Conservation (phyloP, 2,113 vertebrate species). For the Ptyas mucosa region DNA sequence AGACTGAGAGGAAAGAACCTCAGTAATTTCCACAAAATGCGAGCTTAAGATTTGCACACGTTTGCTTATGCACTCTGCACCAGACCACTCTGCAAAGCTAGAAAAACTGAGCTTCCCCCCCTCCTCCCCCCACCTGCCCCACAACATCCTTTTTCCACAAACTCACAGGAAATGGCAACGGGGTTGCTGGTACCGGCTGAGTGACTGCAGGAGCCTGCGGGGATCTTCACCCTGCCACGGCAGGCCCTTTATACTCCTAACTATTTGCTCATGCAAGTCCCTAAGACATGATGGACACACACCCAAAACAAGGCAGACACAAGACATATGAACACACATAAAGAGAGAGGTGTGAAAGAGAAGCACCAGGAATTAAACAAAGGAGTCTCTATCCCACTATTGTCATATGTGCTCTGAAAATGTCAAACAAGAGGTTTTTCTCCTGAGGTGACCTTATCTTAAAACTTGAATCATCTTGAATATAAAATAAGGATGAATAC, state of each 20-base stretch:
- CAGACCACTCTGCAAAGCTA: not conserved
- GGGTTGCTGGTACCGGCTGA: slow-evolving; percentile 85
- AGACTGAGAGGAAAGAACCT: not conserved
- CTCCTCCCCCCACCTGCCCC: not conserved
- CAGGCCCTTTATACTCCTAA: slow-evolving; percentile 94
- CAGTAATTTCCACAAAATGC: not conserved
- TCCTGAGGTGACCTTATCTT: slow-evolving; percentile 43
- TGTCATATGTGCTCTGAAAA: slow-evolving; percentile 29
- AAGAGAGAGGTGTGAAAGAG: slow-evolving; percentile 29
- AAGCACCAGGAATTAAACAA: slow-evolving; percentile 43
- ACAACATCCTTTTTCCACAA: slow-evolving; percentile 27
- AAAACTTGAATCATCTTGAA: slow-evolving; percentile 9
- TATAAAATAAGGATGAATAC: not conserved
- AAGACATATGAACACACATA: not conserved
- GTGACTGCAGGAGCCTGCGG: slow-evolving; percentile 88
- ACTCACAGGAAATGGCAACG: slow-evolving; percentile 91
- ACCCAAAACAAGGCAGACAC: slow-evolving; percentile 25
- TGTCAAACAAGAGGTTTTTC: slow-evolving; percentile 23
- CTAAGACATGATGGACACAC: slow-evolving; percentile 72
- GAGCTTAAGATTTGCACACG: not conserved
- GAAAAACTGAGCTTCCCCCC: too few relatives aligned
- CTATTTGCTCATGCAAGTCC: slow-evolving; percentile 95
- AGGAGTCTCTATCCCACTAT: slow-evolving; percentile 41
- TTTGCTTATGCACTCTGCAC: not conserved
- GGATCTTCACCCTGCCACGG: slow-evolving; percentile 92